phyloP scores from a whole-genome alignment of 2,113 vertebrate species.

The Podocnemis expansa region DNA sequence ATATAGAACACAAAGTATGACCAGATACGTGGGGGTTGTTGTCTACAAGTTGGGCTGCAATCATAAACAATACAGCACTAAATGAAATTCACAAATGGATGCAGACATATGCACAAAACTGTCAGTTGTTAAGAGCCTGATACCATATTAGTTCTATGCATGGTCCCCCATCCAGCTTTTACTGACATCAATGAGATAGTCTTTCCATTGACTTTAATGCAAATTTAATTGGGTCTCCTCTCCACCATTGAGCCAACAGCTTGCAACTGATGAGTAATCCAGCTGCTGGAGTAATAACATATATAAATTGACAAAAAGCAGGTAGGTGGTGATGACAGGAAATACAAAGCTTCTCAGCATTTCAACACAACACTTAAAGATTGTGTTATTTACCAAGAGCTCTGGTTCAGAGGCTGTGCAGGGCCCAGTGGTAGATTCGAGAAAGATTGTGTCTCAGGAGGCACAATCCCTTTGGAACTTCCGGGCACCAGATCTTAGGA shows the following conservation, averaged over 20 bases:
- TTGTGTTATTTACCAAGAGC: background rate
- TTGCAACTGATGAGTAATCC: conserved; percentile 25
- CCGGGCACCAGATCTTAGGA: background rate
- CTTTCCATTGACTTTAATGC: conserved; percentile 16
- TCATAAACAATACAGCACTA: background rate
- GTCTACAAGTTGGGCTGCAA: background rate
- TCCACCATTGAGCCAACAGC: conserved; percentile 2
- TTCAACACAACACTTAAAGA: background rate
- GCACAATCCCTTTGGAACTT: background rate
- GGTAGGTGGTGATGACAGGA: background rate
- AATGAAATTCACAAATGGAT: background rate
- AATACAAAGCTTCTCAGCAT: conserved; percentile 24
- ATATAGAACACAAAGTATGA: background rate
- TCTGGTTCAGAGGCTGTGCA: background rate
- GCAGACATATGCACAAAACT: background rate
- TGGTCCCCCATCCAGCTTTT: too few species aligned
- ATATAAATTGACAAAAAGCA: background rate
- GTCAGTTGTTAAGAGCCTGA: background rate
- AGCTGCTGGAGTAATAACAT: background rate
- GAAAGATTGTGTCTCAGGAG: background rate
- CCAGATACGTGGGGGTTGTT: background rate
- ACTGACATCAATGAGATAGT: background rate
- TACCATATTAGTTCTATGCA: background rate
- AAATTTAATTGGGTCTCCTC: conserved; percentile 6
- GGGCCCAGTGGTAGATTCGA: background rate